Evolutionary conservation across 2,113 vertebrate genomes (phyloP).

Genomic region (Chitala chitala): DNA sequence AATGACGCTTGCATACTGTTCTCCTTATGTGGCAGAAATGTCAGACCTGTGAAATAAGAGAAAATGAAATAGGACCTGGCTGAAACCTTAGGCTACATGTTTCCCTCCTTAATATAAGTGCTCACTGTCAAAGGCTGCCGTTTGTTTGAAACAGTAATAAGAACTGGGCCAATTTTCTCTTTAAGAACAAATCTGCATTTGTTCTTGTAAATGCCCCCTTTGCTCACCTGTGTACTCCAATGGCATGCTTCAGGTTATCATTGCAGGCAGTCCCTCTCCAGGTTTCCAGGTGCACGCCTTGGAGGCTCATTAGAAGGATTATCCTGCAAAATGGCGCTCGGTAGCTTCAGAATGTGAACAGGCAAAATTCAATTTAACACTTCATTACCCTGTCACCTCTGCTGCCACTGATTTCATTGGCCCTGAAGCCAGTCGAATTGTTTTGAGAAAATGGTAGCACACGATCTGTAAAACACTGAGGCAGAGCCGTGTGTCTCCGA

Average conservation of each 20-base stretch:
- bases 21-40: too few relatives aligned
- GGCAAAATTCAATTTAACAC: slow-evolving; percentile 29
- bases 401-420: slow-evolving; percentile 9
- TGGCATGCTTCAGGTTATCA: background rate
- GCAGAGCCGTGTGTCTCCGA: background rate
- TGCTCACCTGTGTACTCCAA: background rate
- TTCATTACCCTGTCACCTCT: slow-evolving; percentile 36
- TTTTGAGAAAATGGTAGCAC: background rate
- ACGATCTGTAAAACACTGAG: background rate
- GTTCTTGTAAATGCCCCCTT: background rate
- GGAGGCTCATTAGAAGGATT: slow-evolving; percentile 19
- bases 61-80: too few relatives aligned
- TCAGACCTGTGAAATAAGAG: too few relatives aligned
- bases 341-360: slow-evolving; percentile 19
- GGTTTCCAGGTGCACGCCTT: background rate
- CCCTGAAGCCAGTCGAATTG: background rate
- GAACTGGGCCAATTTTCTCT: too few relatives aligned
- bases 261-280: background rate
- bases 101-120: too few relatives aligned
- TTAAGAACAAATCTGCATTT: background rate
- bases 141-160: too few relatives aligned
- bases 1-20: too few relatives aligned
- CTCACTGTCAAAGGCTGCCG: too few relatives aligned
- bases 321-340: slow-evolving; percentile 9
- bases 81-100: too few relatives aligned